Conservation (phyloP, 2,113 vertebrate species). For the Burhinus bistriatus region DNA sequence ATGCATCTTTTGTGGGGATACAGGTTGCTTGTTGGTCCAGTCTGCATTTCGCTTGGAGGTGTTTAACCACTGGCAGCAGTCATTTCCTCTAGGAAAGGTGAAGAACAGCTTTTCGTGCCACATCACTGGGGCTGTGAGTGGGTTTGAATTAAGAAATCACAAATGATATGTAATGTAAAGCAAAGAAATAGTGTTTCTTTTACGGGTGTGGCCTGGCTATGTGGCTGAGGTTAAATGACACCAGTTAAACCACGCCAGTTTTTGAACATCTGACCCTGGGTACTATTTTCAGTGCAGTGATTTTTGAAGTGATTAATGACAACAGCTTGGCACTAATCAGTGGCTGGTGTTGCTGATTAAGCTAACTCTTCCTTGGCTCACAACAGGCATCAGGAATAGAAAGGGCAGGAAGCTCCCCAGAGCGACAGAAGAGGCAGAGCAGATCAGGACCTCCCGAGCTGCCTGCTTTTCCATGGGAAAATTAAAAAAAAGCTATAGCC, state of each 20-base stretch:
- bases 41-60: neutral
- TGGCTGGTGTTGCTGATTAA: slow-evolving; percentile 46
- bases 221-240: neutral
- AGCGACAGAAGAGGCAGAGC: neutral
- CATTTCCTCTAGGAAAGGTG: neutral
- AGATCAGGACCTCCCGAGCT: neutral
- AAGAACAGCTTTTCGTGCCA: neutral
- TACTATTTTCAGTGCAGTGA: slow-evolving; percentile 18
- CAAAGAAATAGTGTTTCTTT: neutral
- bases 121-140: neutral
- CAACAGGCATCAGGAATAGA: slow-evolving; percentile 11
- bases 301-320: slow-evolving; percentile 40
- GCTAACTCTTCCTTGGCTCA: slow-evolving; percentile 40
- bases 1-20: neutral
- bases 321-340: slow-evolving; percentile 23
- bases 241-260: neutral
- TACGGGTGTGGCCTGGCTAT: neutral
- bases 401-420: slow-evolving; percentile 9
- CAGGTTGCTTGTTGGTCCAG: neutral
- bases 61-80: neutral
- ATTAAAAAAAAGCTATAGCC: neutral
- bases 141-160: neutral
- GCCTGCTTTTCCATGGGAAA: neutral
- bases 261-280: slow-evolving; percentile 10
- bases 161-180: neutral